A percentile compares a stretch with the other conserved stretches of the same genome.
These are phyloP conservation scores for Smutsia temminckii DNA, from an alignment of 2,797 vertebrate genomes.

Conservation along the genomic window DNA sequence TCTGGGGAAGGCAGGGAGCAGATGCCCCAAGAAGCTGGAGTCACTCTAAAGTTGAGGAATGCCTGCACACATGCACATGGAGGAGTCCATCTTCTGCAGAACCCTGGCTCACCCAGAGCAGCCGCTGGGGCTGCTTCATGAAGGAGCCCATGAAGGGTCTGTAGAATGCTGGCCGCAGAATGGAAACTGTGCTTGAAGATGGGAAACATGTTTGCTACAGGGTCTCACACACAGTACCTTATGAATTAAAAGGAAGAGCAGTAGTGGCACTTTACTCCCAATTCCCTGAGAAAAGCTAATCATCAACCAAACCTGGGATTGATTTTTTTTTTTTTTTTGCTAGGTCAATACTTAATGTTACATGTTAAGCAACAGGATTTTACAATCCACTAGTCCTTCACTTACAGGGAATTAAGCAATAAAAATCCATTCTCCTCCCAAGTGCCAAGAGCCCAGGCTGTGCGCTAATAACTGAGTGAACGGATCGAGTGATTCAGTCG, in stretches of 20 bases:
- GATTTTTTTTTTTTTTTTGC: constrained; percentile 81
- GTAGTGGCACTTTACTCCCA: constrained; percentile 67
- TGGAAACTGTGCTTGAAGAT: neutral
- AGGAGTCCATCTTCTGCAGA: neutral
- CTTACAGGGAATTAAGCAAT: constrained; percentile 84
- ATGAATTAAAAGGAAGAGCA: constrained; percentile 73
- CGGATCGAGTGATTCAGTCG: constrained; percentile 65
- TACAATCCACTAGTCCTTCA: constrained; percentile 82
- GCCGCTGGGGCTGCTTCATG: neutral
- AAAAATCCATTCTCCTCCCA: constrained; percentile 83
- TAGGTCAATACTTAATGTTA: constrained; percentile 84
- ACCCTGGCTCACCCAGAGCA: neutral
- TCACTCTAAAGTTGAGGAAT: neutral
- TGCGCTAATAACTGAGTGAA: constrained; percentile 59
- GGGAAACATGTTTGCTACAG: neutral
- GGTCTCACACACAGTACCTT: neutral
- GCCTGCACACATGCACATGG: neutral
- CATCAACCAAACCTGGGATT: constrained; percentile 78
- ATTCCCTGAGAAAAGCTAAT: constrained; percentile 81
- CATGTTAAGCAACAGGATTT: constrained; percentile 83
- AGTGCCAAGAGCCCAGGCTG: constrained; percentile 75
- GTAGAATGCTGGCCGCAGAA: neutral
- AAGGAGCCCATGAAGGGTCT: neutral
- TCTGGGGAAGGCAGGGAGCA: neutral
- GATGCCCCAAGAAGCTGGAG: neutral